phyloP scores from a whole-genome alignment of 2,113 vertebrate genomes.

The Crotalus horridus region DNA sequence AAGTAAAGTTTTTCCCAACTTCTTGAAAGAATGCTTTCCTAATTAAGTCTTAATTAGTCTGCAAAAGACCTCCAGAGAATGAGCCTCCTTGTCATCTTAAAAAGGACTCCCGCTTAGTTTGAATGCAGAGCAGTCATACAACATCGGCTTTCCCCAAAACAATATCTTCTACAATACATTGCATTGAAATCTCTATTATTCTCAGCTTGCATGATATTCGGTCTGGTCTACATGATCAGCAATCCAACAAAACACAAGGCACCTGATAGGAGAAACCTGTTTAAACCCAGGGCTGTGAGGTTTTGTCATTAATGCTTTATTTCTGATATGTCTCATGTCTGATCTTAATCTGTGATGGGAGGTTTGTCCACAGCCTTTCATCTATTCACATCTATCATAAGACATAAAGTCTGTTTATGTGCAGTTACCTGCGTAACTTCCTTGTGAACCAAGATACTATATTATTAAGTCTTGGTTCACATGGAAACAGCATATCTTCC shows the following conservation, averaged over 20 bases:
- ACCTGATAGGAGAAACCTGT: neutral
- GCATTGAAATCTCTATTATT: neutral
- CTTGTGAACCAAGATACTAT: neutral
- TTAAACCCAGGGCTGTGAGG: neutral
- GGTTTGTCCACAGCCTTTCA: neutral
- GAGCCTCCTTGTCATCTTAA: neutral
- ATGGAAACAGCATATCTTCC: neutral
- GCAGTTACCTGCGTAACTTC: neutral
- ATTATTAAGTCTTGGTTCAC: neutral
- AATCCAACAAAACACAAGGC: neutral
- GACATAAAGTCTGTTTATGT: neutral
- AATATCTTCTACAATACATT: neutral
- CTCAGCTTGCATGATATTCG: neutral
- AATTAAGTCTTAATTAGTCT: neutral
- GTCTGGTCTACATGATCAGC: neutral
- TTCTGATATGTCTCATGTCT: neutral
- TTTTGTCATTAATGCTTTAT: neutral
- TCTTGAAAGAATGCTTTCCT: neutral
- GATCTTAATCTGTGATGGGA: neutral
- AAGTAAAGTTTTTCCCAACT: neutral
- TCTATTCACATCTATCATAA: neutral
- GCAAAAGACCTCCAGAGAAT: neutral
- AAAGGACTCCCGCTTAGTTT: neutral
- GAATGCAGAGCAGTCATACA: neutral
- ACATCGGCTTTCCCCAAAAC: neutral